Conservation (phyloP, 1,140 invertebrate species). For the Caenorhabditis latens region DNA sequence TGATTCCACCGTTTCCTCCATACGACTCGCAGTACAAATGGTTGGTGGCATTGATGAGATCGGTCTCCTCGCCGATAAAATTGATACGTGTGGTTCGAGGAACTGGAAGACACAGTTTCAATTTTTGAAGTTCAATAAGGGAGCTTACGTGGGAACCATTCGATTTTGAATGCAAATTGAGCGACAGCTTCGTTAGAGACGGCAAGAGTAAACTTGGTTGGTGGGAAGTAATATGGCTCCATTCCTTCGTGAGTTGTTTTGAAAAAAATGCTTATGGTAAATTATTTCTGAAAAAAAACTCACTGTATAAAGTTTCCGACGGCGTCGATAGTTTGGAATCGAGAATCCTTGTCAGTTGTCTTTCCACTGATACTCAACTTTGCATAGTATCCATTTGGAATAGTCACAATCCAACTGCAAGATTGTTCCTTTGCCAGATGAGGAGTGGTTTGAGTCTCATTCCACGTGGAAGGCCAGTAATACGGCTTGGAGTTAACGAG, state of each 20-base stretch:
- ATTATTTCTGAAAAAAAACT: background rate
- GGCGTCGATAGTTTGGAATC: background rate
- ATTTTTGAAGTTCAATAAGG: background rate
- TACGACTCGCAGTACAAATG: no score
- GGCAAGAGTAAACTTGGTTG: background rate
- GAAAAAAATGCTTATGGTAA: background rate
- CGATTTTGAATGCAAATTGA: background rate
- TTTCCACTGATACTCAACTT: conserved; percentile 7
- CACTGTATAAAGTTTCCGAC: background rate
- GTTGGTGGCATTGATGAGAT: no score
- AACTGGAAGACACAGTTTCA: background rate
- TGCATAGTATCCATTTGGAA: background rate
- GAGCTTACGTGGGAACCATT: background rate
- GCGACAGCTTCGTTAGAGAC: background rate
- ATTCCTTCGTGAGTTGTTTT: background rate
- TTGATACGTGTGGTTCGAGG: no score
- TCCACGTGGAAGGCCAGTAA: background rate
- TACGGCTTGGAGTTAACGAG: background rate
- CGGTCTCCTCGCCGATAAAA: no score
- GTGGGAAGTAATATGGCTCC: conserved; percentile 15
- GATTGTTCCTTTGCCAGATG: background rate
- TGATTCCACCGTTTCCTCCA: no score
- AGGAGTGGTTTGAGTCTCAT: background rate
- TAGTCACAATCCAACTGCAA: conserved; percentile 3
- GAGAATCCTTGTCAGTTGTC: background rate